A percentile compares a stretch with the other conserved stretches of the same genome.
Conservation (phyloP, 2,797 vertebrate species). For the Naso thynnoides region DNA sequence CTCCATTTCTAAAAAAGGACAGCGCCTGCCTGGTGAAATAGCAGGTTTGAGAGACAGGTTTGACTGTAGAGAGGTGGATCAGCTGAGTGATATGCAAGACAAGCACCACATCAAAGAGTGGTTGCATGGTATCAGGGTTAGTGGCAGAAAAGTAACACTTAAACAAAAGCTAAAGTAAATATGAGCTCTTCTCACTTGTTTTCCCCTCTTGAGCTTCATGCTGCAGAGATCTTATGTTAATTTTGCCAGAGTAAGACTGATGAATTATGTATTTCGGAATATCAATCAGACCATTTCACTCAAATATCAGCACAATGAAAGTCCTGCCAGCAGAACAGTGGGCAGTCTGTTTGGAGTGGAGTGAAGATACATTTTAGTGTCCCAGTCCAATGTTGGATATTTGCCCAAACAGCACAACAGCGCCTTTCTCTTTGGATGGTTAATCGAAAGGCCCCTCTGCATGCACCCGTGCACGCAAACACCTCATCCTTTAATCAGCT, state of each 20-base stretch:
- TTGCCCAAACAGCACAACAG: slow-evolving; percentile 71
- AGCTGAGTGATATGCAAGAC: neutral
- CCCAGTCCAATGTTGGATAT: slow-evolving; percentile 54
- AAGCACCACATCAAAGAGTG: neutral
- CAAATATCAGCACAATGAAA: slow-evolving; percentile 61
- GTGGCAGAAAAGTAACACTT: neutral
- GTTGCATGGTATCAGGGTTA: neutral
- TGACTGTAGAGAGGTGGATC: neutral
- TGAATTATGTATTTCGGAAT: slow-evolving; percentile 65
- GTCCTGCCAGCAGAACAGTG: slow-evolving; percentile 60
- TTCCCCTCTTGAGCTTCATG: neutral
- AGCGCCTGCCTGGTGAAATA: slow-evolving; percentile 23
- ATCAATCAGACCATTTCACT: slow-evolving; percentile 74
- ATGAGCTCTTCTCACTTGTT: neutral
- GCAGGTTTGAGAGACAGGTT: neutral
- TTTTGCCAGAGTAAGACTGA: slow-evolving; percentile 34
- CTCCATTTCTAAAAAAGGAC: slow-evolving; percentile 19
- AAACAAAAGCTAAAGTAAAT: slow-evolving; percentile 6
- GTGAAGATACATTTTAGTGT: slow-evolving; percentile 68
- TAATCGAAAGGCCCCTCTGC: slow-evolving; percentile 56
- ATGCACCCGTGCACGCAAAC: slow-evolving; percentile 32
- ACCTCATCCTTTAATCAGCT: slow-evolving; percentile 66
- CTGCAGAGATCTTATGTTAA: slow-evolving; percentile 33
- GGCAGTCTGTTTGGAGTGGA: slow-evolving; percentile 65
- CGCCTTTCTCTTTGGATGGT: slow-evolving; percentile 54